Evolutionary conservation across 2,797 vertebrate genomes (phyloP), one percentile per base, ranked within the genome.

Genomic region (Typhlichthys subterraneus): DNA sequence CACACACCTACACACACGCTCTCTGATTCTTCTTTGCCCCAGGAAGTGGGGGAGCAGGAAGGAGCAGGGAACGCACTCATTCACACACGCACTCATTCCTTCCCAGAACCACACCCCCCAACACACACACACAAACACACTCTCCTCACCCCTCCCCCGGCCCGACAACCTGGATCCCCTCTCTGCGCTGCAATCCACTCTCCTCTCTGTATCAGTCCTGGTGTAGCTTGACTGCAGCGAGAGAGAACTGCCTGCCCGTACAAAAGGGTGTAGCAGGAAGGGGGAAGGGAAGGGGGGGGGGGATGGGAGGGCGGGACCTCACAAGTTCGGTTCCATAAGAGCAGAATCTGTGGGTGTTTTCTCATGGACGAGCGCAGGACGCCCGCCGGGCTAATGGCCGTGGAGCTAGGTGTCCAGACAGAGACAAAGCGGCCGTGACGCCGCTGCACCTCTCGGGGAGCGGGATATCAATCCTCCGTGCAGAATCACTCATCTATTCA

Each of bases 211-310:
- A 50, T 63, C 49, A 48, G 19, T 42, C 70, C 71, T 64, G 59
- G 73, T 75, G 67, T 73, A 77, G 79, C 70, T 68, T 68, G 73
- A 75, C 83, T 84, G 82, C 79, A 79, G 82, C 59, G 67, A 72
- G 57, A 69, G 67, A 50, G 14, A 53, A 54, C 31, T 38, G 42
- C 42, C 31, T 46, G 14, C 19, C 23, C 23, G 23, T 4, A 29
- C 23, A 29, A 29, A 29, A 29, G 23, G 23, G 23, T 29, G 23
- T 29, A 29, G 23, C 23, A 29, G 23, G 23, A 4, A 4, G 23
- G 23, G 23, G 23, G 19, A 3, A 46, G 48, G 47, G 19, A 45
- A 38, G 2, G 31, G 38, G 61, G 7, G 19, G 31, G 42, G 5
- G 53, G 49, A n/a, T n/a, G n/a, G n/a, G 31, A 31, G 14, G 5